Conservation (phyloP, 2,113 vertebrate genomes). For the Zosterops borbonicus region DNA sequence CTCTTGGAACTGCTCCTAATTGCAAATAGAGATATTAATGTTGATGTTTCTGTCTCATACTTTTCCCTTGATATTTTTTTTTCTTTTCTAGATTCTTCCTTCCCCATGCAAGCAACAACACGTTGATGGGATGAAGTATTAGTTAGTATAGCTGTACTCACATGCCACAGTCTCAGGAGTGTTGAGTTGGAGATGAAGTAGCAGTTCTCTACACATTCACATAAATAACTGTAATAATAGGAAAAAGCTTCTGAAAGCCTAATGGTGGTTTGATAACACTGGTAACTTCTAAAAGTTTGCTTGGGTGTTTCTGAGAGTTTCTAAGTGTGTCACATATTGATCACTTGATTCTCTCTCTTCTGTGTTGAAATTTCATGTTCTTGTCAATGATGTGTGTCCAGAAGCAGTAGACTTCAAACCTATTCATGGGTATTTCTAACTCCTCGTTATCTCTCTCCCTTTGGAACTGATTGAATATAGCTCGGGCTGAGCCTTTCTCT, state of each 20-base stretch:
- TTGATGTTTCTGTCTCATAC: not conserved
- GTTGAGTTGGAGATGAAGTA: not conserved
- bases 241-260: not conserved
- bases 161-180: not conserved
- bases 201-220: not conserved
- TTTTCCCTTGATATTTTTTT: not conserved
- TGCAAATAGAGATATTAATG: not conserved
- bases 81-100: not conserved
- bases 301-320: not conserved
- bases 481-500: not conserved
- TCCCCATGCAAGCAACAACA: not conserved
- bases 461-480: slow-evolving; percentile 41
- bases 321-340: not conserved
- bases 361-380: not conserved
- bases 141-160: not conserved
- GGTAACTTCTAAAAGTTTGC: not conserved
- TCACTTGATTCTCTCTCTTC: not conserved
- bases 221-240: not conserved
- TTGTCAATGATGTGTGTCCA: slow-evolving; percentile 24
- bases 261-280: not conserved
- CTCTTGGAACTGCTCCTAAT: not conserved
- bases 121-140: not conserved
- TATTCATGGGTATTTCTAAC: slow-evolving; percentile 46
- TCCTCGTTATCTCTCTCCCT: slow-evolving; percentile 52
- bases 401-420: slow-evolving; percentile 42